Evolutionary conservation across 2,113 vertebrate species (phyloP), one percentile per base, ranked within the genome.

Genomic region (Mus pahari): DNA sequence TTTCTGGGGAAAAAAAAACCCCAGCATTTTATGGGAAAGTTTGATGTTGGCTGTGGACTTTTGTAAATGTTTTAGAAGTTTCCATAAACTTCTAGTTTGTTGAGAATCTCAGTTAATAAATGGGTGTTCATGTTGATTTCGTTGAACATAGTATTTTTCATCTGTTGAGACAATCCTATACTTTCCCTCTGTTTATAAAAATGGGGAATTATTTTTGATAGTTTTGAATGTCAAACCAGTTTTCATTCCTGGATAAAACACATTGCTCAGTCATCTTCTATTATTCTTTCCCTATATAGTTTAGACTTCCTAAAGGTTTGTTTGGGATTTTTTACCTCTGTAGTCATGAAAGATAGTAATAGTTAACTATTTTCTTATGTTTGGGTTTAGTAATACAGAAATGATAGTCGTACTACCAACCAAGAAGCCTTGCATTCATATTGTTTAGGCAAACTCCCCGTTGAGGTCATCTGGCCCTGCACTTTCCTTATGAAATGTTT

Each of bases 51-150:
- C 71, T 62, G 42, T 62, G 58, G 55, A 39, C 71, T 62, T 90
- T 48, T 10, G 55, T 74, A 74, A 77, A 62, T 22, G n/a, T 48
- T 89, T 28, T 36, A 48, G 28, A 62, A 39, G 31, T 33, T 90
- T 74, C 36, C 45, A 4, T 22, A 8, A 36, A 39, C 9, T 77
- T 90, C 45, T 66, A 90, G 55, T 73, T 92, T 86, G 28, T 45
- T 90, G 79, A 86, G 45, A 74, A 36, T 33, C 89, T 96, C 83
- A 55, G 50, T 78, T 39, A 64, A 39, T 31, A 89, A 53, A 79
- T 24, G 33, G 16, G 2, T 70, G n/a, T 26, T 79, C 71, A 89
- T 36, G 20, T 16, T 62, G 17, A 77, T 75, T 60, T 60, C 7
- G 28, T 77, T 58, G 20, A 75, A 20, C 11, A 36, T 31, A 42